phyloP scores from a whole-genome alignment of 1,140 invertebrate species.

The Neodiprion fabricii region DNA sequence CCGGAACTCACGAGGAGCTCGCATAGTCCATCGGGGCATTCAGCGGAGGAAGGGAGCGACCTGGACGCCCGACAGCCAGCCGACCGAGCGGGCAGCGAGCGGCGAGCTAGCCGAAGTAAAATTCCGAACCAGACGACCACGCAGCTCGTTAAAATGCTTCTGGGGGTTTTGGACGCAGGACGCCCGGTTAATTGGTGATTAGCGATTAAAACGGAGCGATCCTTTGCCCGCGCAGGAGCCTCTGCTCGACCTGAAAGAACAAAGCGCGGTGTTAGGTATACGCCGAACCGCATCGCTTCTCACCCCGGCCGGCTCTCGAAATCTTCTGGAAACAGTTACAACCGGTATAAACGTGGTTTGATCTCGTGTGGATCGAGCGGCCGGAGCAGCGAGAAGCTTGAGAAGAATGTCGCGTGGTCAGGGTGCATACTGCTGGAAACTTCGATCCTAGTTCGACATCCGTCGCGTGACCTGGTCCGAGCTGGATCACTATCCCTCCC shows the following conservation, averaged over 20 bases:
- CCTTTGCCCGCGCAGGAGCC: slow-evolving; percentile 23
- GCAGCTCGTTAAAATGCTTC: slow-evolving; percentile 64
- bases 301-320: background rate
- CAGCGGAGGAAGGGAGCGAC: slow-evolving; percentile 1
- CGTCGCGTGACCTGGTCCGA: too few species aligned
- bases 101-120: slow-evolving; percentile 47
- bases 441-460: too few species aligned
- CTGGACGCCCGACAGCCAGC: background rate
- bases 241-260: background rate
- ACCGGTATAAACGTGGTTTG: too few species aligned
- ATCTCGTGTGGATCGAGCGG: too few species aligned
- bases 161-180: slow-evolving; percentile 59
- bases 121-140: slow-evolving; percentile 58
- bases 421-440: too few species aligned
- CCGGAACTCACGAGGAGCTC: slow-evolving; percentile 3
- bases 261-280: background rate
- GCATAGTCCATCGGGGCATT: background rate
- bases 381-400: too few species aligned
- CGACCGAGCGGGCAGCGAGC: slow-evolving; percentile 24
- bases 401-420: too few species aligned
- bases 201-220: slow-evolving; percentile 62
- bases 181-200: slow-evolving; percentile 62
- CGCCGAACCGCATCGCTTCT: background rate
- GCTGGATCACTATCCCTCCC: too few species aligned
- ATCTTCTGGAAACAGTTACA: background rate